phyloP scores from a whole-genome alignment of 2,113 vertebrate species.

The Epinephelus lanceolatus region DNA sequence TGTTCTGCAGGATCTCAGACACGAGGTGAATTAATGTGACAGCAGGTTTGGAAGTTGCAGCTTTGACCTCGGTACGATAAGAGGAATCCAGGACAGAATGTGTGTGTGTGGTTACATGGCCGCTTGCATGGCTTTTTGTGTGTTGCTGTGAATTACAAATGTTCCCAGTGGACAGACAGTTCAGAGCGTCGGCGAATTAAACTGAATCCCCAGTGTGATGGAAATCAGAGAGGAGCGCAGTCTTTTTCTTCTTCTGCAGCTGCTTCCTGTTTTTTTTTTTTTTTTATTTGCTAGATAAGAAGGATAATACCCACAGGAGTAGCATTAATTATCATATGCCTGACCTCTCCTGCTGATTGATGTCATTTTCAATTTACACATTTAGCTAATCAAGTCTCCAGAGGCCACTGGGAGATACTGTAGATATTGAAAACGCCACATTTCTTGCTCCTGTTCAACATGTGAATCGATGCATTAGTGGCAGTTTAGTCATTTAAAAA shows the following conservation, averaged over 20 bases:
- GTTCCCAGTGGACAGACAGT: slow-evolving; percentile 7
- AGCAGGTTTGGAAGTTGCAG: slow-evolving; percentile 3
- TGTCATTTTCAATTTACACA: background rate
- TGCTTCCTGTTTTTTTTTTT: background rate
- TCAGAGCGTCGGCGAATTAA: slow-evolving; percentile 20
- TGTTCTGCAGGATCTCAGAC: background rate
- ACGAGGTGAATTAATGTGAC: slow-evolving; percentile 3
- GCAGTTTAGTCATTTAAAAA: background rate
- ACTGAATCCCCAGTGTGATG: slow-evolving; percentile 7
- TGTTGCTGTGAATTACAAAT: slow-evolving; percentile 35
- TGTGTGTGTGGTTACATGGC: background rate
- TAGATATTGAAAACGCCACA: background rate
- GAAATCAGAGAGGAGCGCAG: slow-evolving; percentile 11
- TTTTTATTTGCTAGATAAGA: background rate
- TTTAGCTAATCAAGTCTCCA: background rate
- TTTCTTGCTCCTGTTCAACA: background rate
- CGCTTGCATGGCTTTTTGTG: background rate
- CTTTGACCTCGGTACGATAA: background rate
- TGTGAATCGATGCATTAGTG: background rate
- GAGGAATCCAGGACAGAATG: slow-evolving; percentile 10
- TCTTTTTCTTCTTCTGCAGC: slow-evolving; percentile 1
- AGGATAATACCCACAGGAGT: background rate
- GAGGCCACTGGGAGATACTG: background rate
- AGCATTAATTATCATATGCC: background rate
- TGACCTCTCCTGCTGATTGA: slow-evolving; percentile 10